These are phyloP conservation scores for Stegana nigrithorax DNA, from an alignment of 2,888 invertebrate genomes.

Conservation along the genomic window DNA sequence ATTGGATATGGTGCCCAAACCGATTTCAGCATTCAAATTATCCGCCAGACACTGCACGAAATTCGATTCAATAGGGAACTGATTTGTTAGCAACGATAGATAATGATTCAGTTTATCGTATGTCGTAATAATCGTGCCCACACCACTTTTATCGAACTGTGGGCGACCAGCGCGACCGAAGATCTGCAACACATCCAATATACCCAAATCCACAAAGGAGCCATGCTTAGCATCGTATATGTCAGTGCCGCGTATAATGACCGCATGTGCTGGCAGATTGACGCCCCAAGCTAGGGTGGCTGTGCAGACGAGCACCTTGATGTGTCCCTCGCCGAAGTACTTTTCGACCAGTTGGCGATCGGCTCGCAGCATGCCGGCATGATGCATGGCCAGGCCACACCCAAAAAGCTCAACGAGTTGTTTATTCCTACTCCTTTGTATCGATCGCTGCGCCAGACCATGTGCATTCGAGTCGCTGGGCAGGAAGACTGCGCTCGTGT, in stretches of 20 bases:
- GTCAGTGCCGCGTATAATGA: conserved; percentile 82
- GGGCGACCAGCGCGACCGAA: conserved; percentile 99
- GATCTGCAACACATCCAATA: conserved; percentile 97
- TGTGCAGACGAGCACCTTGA: conserved; percentile 93
- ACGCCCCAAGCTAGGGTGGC: conserved; percentile 99
- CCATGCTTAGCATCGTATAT: conserved; percentile 97
- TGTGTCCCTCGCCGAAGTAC: conserved; percentile 87
- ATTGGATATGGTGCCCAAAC: conserved; percentile 95
- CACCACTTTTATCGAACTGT: conserved; percentile 94
- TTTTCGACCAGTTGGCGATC: conserved; percentile 92
- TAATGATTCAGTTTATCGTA: conserved; percentile 94
- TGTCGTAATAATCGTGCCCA: conserved; percentile 94
- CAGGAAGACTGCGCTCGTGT: conserved; percentile 77
- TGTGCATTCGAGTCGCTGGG: conserved; percentile 75
- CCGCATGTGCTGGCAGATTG: conserved; percentile 98
- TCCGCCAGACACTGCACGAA: conserved; percentile 92
- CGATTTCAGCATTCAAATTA: conserved; percentile 97
- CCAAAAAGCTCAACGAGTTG: conserved; percentile 86
- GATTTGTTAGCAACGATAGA: conserved; percentile 91
- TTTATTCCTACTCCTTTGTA: conserved; percentile 82
- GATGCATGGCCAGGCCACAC: conserved; percentile 93
- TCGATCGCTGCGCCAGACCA: conserved; percentile 77
- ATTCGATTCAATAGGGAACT: conserved; percentile 98
- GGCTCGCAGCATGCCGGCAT: conserved; percentile 92
- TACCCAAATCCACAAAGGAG: conserved; percentile 92